Evolutionary conservation across 2,888 invertebrate genomes (phyloP).

Genomic region (Lasioglossum villosulum): DNA sequence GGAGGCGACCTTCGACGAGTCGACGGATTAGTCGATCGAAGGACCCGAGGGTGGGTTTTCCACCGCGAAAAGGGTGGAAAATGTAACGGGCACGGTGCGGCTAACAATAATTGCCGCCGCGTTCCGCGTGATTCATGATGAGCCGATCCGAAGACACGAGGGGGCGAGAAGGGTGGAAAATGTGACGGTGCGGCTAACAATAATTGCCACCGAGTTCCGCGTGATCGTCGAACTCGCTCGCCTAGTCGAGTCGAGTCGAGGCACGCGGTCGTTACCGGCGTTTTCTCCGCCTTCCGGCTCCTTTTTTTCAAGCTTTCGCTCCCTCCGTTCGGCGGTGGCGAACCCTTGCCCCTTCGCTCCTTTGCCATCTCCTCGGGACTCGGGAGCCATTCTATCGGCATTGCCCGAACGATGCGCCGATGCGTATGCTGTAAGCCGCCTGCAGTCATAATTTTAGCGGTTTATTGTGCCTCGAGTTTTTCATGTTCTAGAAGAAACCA

Average conservation of each 20-base stretch:
- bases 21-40: constrained; percentile 3
- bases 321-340: background rate
- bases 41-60: background rate
- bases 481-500: constrained; percentile 77
- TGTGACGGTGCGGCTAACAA: background rate
- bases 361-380: constrained; percentile 10
- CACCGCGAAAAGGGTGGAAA: background rate
- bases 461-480: constrained; percentile 77
- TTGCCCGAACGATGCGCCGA: constrained; percentile 49
- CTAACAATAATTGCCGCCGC: background rate
- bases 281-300: constrained; percentile 6
- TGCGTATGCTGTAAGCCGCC: constrained; percentile 59
- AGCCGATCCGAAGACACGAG: background rate
- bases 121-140: background rate
- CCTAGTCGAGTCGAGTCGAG: background rate
- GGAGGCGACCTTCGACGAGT: constrained; percentile 4
- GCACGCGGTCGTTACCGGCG: background rate
- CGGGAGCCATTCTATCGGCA: constrained; percentile 57
- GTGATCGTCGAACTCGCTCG: background rate
- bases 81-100: background rate
- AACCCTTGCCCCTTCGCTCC: background rate
- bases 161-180: background rate
- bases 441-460: constrained; percentile 76
- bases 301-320: constrained; percentile 6
- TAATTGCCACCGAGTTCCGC: background rate